Evolutionary conservation across 2,888 invertebrate species (phyloP).

Genomic region (Caenorhabditis afra): DNA sequence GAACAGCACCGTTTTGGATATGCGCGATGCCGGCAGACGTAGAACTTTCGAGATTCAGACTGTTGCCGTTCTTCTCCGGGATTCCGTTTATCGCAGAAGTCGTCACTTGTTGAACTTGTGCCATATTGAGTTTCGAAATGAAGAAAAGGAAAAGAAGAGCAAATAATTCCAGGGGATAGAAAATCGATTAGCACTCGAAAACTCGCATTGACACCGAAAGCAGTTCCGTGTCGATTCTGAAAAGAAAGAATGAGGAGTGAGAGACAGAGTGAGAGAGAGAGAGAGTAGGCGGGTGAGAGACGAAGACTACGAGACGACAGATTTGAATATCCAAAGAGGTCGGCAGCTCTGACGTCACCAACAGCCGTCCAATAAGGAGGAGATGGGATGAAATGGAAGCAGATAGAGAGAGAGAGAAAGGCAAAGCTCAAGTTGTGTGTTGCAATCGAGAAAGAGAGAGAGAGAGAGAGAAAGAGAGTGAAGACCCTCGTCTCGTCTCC

Average conservation of each 20-base stretch:
- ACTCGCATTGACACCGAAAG: constrained; percentile 34
- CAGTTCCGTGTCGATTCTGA: constrained; percentile 19
- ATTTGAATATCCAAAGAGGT: constrained; percentile 46
- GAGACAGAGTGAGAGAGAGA: constrained; percentile 4
- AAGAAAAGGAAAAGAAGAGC: background rate
- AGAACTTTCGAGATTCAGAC: constrained; percentile 23
- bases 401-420: constrained; percentile 10
- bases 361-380: constrained; percentile 9
- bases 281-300: background rate
- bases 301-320: background rate
- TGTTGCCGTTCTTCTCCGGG: constrained; percentile 36
- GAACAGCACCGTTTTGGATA: constrained; percentile 30
- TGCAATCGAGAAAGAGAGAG: background rate
- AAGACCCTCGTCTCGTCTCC: no score
- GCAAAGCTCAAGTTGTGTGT: background rate
- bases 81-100: constrained; percentile 43
- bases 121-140: constrained; percentile 15
- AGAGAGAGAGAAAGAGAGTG: background rate
- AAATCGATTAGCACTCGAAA: constrained; percentile 21
- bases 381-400: constrained; percentile 5
- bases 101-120: constrained; percentile 51
- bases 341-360: constrained; percentile 15
- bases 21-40: constrained; percentile 16
- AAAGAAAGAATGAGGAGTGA: constrained; percentile 1
- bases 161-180: background rate